phyloP scores from a whole-genome alignment of 2,888 invertebrate species.

The Cotesia congregata region DNA sequence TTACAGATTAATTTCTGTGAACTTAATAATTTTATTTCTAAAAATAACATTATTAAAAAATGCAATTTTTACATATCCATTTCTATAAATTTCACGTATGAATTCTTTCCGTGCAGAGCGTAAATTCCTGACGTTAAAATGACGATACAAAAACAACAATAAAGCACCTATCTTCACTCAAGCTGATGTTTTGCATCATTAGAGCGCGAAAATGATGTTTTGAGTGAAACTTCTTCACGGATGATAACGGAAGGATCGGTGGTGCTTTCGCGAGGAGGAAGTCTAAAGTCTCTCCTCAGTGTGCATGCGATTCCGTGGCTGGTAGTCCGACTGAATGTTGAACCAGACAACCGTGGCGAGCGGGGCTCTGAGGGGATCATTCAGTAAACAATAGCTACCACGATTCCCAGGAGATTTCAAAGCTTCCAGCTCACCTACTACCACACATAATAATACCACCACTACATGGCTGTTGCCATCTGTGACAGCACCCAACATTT shows the following conservation, averaged over 20 bases:
- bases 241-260: background rate
- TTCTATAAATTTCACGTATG: no score
- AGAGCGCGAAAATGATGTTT: background rate
- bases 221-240: background rate
- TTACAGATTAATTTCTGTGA: no score
- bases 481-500: slow-evolving; percentile 14
- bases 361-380: slow-evolving; percentile 20
- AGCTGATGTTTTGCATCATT: background rate
- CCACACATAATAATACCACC: slow-evolving; percentile 12
- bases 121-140: no score
- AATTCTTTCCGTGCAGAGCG: no score
- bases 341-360: slow-evolving; percentile 21
- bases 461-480: background rate
- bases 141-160: no score
- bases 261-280: background rate
- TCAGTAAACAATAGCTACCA: slow-evolving; percentile 48
- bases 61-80: no score
- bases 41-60: no score
- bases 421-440: slow-evolving; percentile 37
- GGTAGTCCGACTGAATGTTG: slow-evolving; percentile 35
- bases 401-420: slow-evolving; percentile 47
- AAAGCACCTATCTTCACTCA: no score
- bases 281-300: slow-evolving; percentile 32
- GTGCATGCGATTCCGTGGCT: slow-evolving; percentile 45
- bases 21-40: no score